phyloP scores from a whole-genome alignment of 2,888 invertebrate species.

The Netelia fuscicornis region DNA sequence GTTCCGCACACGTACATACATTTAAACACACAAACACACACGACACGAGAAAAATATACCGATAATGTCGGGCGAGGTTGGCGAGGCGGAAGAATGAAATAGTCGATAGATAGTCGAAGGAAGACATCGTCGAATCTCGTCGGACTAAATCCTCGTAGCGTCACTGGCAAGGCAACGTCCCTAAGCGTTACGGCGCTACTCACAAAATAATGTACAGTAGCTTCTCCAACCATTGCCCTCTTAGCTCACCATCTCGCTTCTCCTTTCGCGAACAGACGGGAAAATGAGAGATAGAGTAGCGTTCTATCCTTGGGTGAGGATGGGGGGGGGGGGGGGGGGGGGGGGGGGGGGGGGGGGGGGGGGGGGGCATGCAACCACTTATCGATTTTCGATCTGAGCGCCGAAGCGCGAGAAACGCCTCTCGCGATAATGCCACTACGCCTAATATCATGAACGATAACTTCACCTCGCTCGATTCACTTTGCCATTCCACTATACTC shows the following conservation, averaged over 20 bases:
- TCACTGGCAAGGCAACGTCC: conserved; percentile 18
- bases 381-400: conserved; percentile 76
- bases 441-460: conserved; percentile 78
- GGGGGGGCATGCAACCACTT: conserved; percentile 52
- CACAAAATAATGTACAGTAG: conserved; percentile 18
- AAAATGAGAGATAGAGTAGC: conserved; percentile 10
- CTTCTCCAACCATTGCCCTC: conserved; percentile 32
- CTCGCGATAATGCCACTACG: conserved; percentile 75
- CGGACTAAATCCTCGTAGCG: conserved; percentile 31
- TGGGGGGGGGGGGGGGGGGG: background rate
- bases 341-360: background rate
- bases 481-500: conserved; percentile 40
- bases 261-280: background rate
- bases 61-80: conserved; percentile 1
- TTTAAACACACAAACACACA: background rate
- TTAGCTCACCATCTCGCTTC: conserved; percentile 26
- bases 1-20: background rate
- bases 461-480: conserved; percentile 75
- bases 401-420: conserved; percentile 72
- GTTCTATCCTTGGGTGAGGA: conserved; percentile 6
- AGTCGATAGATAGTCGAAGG: conserved; percentile 7
- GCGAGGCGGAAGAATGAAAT: conserved; percentile 28
- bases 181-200: conserved; percentile 32
- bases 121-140: conserved; percentile 36
- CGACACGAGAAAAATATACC: background rate